Conservation (phyloP, 2,113 vertebrate species). For the Forbesichthys agassizii region DNA sequence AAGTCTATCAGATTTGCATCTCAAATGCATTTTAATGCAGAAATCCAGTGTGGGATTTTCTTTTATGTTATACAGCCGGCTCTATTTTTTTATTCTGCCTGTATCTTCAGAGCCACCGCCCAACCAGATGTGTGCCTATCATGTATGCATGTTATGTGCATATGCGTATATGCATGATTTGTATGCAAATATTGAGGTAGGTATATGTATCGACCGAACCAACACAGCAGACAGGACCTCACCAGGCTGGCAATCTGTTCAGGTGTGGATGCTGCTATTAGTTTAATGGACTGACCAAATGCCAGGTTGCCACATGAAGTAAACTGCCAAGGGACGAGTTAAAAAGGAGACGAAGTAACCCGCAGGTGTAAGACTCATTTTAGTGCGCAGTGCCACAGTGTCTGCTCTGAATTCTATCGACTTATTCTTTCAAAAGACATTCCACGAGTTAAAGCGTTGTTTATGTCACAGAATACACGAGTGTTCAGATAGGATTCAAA, state of each 20-base stretch:
- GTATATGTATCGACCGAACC: slow-evolving; percentile 26
- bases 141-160: slow-evolving; percentile 5
- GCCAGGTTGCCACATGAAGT: slow-evolving; percentile 26
- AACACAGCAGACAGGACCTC: slow-evolving; percentile 29
- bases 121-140: neutral
- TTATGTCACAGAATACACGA: neutral
- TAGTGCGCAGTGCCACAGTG: slow-evolving; percentile 12
- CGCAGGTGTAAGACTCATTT: neutral
- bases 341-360: neutral
- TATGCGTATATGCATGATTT: slow-evolving; percentile 36
- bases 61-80: neutral
- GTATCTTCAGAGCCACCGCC: slow-evolving; percentile 3
- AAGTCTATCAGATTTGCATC: no score
- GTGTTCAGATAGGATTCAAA: neutral
- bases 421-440: slow-evolving; percentile 4
- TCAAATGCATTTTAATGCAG: no score
- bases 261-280: slow-evolving; percentile 42
- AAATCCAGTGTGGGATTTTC: no score
- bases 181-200: slow-evolving; percentile 29
- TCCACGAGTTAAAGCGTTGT: neutral
- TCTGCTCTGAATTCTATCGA: neutral
- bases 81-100: neutral
- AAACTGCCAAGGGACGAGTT: neutral
- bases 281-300: slow-evolving; percentile 54
- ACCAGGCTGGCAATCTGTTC: slow-evolving; percentile 34